These are phyloP conservation scores for Aphidius ervi DNA, from an alignment of 1,140 invertebrate genomes.

Conservation along the genomic window DNA sequence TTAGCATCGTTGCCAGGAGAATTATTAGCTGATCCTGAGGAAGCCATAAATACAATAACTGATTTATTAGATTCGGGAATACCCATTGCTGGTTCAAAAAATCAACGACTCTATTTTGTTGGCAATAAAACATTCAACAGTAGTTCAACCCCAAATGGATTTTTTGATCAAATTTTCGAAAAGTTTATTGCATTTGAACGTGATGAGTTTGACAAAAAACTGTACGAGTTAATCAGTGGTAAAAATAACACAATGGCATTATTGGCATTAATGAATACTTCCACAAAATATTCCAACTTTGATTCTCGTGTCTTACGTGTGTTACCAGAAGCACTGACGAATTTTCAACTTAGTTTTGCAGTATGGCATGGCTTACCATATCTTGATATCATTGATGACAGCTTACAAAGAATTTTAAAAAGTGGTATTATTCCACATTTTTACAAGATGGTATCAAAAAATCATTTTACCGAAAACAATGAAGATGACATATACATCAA, in stretches of 20 bases:
- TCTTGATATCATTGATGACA: too few species aligned
- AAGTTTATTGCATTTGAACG: conserved; percentile 31
- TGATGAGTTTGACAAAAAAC: conserved; percentile 21
- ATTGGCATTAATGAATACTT: conserved; percentile 35
- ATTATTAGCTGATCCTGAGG: conserved; percentile 32
- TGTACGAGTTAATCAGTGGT: conserved; percentile 27
- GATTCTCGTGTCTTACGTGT: conserved; percentile 25
- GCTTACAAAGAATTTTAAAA: too few species aligned
- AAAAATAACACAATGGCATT: conserved; percentile 31
- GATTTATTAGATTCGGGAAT: conserved; percentile 21
- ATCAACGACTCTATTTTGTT: conserved; percentile 23
- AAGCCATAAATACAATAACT: conserved; percentile 19
- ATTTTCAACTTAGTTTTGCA: too few species aligned
- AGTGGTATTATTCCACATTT: too few species aligned
- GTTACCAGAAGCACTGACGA: conserved; percentile 34
- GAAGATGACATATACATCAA: too few species aligned
- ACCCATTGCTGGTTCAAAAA: conserved; percentile 23
- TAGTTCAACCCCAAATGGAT: too few species aligned
- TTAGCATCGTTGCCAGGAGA: conserved; percentile 40
- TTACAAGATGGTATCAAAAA: too few species aligned
- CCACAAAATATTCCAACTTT: conserved; percentile 20
- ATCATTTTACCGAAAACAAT: too few species aligned
- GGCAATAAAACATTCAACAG: not conserved
- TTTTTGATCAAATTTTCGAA: conserved; percentile 21
- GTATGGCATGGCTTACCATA: too few species aligned